A percentile compares a stretch with the other conserved stretches of the same genome.
phyloP scores from a whole-genome alignment of 2,888 invertebrate species.

The Ernsta delagoae region DNA sequence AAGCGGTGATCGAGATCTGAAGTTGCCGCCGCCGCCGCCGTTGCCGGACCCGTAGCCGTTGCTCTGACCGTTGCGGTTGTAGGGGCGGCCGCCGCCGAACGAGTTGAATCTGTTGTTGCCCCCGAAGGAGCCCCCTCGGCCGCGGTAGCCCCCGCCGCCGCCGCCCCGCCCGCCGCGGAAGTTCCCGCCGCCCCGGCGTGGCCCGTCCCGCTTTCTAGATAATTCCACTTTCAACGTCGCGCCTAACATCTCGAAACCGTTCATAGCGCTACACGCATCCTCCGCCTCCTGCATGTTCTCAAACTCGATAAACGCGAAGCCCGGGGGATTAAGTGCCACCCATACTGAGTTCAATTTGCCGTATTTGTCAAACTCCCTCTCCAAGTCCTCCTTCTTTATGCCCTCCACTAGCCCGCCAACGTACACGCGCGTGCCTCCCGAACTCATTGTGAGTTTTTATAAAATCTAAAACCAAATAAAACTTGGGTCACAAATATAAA shows the following conservation, averaged over 20 bases:
- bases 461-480: conserved; percentile 47
- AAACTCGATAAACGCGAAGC: conserved; percentile 97
- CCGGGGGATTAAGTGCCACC: conserved; percentile 97
- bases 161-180: too few species aligned
- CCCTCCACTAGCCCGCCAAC: conserved; percentile 95
- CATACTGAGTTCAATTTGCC: conserved; percentile 96
- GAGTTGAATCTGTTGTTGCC: too few species aligned
- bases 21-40: conserved; percentile 70
- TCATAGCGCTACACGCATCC: conserved; percentile 81
- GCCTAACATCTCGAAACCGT: too few species aligned
- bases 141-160: conserved; percentile 51
- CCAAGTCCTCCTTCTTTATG: conserved; percentile 96
- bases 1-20: conserved; percentile 82
- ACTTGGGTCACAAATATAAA: conserved; percentile 49
- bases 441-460: conserved; percentile 64
- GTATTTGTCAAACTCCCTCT: conserved; percentile 95
- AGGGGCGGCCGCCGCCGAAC: conserved; percentile 76
- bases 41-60: conserved; percentile 73
- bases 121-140: too few species aligned
- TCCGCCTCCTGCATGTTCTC: conserved; percentile 95
- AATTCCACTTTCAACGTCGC: too few species aligned
- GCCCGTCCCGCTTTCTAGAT: too few species aligned
- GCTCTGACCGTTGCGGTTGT: conserved; percentile 78
- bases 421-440: conserved; percentile 91
- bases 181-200: too few species aligned